Base-by-base conservation (phyloP, 1,140 invertebrate species). In the Ceratosolen solmsi region DNA sequence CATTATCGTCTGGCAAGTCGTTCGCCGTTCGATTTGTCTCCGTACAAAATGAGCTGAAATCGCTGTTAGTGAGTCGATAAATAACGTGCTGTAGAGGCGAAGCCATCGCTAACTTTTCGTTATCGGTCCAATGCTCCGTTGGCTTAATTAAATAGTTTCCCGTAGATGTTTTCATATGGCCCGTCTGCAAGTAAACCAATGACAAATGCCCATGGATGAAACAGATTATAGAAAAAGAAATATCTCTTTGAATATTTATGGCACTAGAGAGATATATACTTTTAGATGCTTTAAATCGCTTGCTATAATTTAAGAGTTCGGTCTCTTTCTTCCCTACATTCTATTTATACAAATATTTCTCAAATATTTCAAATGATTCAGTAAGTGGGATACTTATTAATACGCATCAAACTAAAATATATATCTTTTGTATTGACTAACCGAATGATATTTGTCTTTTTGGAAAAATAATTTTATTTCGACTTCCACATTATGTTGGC, bases 91-190 rank as follows among this genome's bases (percentile, higher is more conserved):
- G 80, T 68, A 92, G 75, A 41, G 88, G 86, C 71, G 87, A 88
- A 75, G 83, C 86, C 30, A 86, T 77, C 51, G 85, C 80, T 41
- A 86, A 84, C 78, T 83, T 87, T 77, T 89, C 89, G 75, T 89
- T 88, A 51, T 89, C 87, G 72, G 80, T 88, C 89, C 91, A 93
- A 72, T 89, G 87, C 79, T 93, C 92, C 20, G 89, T 90, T 0
- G 94, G 94, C 84, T 94, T 93, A 81, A 95, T 94, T 84, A 94
- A 93, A 88, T 93, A 95, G 86, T 90, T 94, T 54, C 92, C 93
- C 41, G 89, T 89, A 0, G 92, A 92, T 5, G 94, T 94, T 79
- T 92, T 92, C 83, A 95, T 93, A 86, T 94, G 94, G 27, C 94
- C 94, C 38, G 92, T 94, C 94, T 95, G 89, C 70, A 92, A 92